Percentiles rank a stretch among this genome's conserved stretches.
These are phyloP conservation scores for Scortum barcoo DNA, from an alignment of 2,113 vertebrate species.

Conservation along the genomic window DNA sequence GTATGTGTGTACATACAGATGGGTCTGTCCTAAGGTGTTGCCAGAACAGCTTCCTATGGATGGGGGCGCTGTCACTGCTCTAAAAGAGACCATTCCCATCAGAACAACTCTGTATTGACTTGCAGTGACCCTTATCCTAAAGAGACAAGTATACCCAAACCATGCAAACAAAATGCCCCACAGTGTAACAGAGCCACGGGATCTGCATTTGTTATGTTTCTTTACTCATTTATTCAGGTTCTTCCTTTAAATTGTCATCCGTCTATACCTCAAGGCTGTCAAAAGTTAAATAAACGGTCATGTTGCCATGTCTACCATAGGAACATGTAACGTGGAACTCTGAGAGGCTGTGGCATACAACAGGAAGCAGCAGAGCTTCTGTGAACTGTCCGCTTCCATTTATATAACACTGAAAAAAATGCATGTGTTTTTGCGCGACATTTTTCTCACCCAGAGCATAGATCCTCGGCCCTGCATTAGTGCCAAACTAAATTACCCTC, in stretches of 20 bases:
- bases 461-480: slow-evolving; percentile 77
- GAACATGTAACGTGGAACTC: slow-evolving; percentile 28
- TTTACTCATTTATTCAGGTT: too few relatives aligned
- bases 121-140: too few relatives aligned
- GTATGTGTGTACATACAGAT: neutral
- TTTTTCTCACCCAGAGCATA: slow-evolving; percentile 75
- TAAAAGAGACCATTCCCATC: too few relatives aligned
- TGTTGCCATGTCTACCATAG: slow-evolving; percentile 2
- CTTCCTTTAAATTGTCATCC: too few relatives aligned
- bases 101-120: too few relatives aligned
- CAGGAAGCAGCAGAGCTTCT: slow-evolving; percentile 36
- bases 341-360: slow-evolving; percentile 24
- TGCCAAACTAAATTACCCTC: slow-evolving; percentile 83
- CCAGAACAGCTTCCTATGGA: too few relatives aligned
- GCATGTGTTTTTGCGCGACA: slow-evolving; percentile 23
- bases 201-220: too few relatives aligned
- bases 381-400: slow-evolving; percentile 45
- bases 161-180: too few relatives aligned
- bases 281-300: neutral
- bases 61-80: too few relatives aligned
- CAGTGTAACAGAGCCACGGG: too few relatives aligned
- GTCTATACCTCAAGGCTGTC: neutral
- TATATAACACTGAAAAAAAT: slow-evolving; percentile 42
- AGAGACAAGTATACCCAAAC: too few relatives aligned
- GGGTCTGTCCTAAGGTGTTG: too few relatives aligned